Base-by-base conservation (phyloP, 2,888 invertebrate species). In the Drosophila anceps region DNA sequence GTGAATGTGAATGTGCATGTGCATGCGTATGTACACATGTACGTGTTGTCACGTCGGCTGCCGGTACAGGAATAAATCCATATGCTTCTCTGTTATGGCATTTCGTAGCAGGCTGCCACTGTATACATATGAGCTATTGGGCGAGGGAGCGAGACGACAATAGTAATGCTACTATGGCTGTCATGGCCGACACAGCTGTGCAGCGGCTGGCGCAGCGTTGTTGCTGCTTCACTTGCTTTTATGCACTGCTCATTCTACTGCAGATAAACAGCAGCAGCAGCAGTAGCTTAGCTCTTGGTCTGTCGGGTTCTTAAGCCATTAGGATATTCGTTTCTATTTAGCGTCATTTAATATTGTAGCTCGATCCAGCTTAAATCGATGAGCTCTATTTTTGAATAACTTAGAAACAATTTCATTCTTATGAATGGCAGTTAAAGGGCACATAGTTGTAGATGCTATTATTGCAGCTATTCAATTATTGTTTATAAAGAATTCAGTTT, bases 191-290 rank as follows among this genome's bases (percentile, higher is more conserved):
- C 60, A 27, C 53, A 53, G 53, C 37, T 53, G 59, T 18, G 41
- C 24, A 51, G 50, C 35, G 20, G 46, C 51, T 61, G 60, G 35
- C 53, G 20, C 31, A 44, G 46, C 27, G 29, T 9, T 60, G 62
- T 81, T 84, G 79, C 79, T 78, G 85, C 68, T 79, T 84, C 81
- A 66, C 73, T 83, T 72, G 73, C 35, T 80, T 86, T 76, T 57
- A 71, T 76, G 77, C 57, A 54, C 53, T 55, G 20, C 69, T 51
- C 73, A 20, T 63, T 63, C 43, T n/a, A 7, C 46, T 46, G 48
- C 51, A 31, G 68, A 69, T 86, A 84, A 72, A 69, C 61, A 73
- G 70, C 65, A 54, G 70, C 46, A 44, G 66, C 9, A 27, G 15
- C 15, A 44, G 75, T n/a, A 15, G n/a, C n/a, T 69, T 48, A 64